These are phyloP conservation scores for Nasonia oneida DNA, from an alignment of 2,888 invertebrate genomes.

Conservation along the genomic window DNA sequence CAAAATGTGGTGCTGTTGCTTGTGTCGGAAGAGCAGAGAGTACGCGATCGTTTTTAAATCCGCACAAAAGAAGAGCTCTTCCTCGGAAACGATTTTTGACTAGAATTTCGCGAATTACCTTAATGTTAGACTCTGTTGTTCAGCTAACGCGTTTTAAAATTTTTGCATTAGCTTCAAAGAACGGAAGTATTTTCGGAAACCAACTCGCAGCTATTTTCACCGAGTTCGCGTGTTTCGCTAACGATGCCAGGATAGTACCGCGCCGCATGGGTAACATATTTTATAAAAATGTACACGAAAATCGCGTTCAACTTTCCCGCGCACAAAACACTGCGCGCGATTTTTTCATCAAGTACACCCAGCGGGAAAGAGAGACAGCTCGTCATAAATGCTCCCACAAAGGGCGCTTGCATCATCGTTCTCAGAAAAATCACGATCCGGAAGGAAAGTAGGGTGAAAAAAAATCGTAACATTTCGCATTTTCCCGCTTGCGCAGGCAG, in stretches of 20 bases:
- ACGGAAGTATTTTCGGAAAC: too few relatives aligned
- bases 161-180: too few relatives aligned
- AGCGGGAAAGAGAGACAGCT: not conserved
- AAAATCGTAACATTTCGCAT: conserved; percentile 56
- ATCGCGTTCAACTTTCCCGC: not conserved
- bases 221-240: too few relatives aligned
- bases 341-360: not conserved
- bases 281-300: not conserved
- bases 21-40: too few relatives aligned
- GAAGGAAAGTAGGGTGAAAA: conserved; percentile 27
- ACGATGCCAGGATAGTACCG: not conserved
- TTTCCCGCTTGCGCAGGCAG: conserved; percentile 24
- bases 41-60: too few relatives aligned
- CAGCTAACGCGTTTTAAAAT: not conserved
- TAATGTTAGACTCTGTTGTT: not conserved
- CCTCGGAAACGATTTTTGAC: not conserved
- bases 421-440: conserved; percentile 56
- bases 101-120: not conserved
- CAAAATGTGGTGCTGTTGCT: too few relatives aligned
- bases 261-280: not conserved
- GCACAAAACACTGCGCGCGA: not conserved
- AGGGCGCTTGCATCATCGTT: conserved; percentile 31
- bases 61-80: too few relatives aligned
- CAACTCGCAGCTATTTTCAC: too few relatives aligned
- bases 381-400: not conserved